Evolutionary conservation across 2,113 vertebrate species (phyloP), one percentile per base, ranked within the genome.

Genomic region (Ailurus styani): DNA sequence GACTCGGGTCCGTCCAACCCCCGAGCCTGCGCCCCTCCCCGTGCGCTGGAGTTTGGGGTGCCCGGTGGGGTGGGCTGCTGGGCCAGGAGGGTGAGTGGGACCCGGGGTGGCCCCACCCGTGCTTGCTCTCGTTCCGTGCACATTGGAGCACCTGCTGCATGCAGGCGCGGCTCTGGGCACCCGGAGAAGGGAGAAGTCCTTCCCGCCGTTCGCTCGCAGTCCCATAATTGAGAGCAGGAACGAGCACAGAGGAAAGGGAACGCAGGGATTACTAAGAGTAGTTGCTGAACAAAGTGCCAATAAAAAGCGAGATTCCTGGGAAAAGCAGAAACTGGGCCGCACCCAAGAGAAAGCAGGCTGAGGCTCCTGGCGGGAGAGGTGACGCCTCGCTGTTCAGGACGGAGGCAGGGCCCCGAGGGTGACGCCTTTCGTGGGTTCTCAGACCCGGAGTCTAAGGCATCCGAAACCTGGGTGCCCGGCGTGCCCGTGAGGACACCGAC

Each of bases 361-460:
- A 57, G 6, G 31, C 13, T 50, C 37, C 29, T 20, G 13, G 20
- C 17, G 54, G 18, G 20, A 50, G 23, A 73, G 31, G 3, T 2
- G 0, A 20, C 4, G 1, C 37, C 88, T 79, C 0, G 1, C 20
- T 62, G 1, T 40, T 42, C 17, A 37, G 17, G 42, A 25, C 6
- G 0, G 55, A 54, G 18, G 31, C 64, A 50, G 60, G 55, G 68
- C 75, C 27, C 81, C 34, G 37, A n/a, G 20, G 31, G 6, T 14
- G 2, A 10, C 2, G 14, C 34, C 66, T 21, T 14, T 10, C 10
- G 10, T 42, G 78, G 52, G 57, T 25, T 42, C 60, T 50, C 11
- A 42, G 66, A 18, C 34, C 29, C 66, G 11, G 66, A 79, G 57
- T 73, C 37, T 66, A 20, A 81, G 45, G 18, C 72, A 57, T 90